These are phyloP conservation scores for Antennarius striatus DNA, from an alignment of 2,113 vertebrate genomes.

Conservation along the genomic window DNA sequence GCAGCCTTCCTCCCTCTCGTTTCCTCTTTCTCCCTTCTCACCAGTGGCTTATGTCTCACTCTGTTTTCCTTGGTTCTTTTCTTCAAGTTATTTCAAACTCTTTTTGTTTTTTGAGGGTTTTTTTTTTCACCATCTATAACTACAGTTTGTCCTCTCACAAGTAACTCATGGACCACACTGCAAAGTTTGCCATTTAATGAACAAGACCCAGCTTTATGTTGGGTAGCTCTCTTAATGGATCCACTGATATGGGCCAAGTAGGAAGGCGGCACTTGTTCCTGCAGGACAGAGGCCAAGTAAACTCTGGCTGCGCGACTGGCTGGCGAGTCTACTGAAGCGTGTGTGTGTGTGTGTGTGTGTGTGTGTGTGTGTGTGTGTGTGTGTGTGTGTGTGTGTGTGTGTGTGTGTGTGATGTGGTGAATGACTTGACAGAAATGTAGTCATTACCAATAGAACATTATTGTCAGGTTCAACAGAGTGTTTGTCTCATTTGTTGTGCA, in stretches of 20 bases:
- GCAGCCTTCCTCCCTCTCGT: slow-evolving; percentile 23
- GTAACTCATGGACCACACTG: neutral
- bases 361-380: slow-evolving; percentile 1
- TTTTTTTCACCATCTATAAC: neutral
- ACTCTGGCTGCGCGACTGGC: slow-evolving; percentile 55
- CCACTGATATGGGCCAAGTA: slow-evolving; percentile 62
- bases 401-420: neutral
- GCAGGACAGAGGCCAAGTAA: slow-evolving; percentile 57
- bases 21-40: slow-evolving; percentile 39
- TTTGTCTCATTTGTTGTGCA: neutral
- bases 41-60: neutral
- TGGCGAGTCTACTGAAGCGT: slow-evolving; percentile 43
- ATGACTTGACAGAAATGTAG: slow-evolving; percentile 52
- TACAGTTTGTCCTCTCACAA: neutral
- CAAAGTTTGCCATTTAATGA: neutral
- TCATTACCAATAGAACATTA: slow-evolving; percentile 54
- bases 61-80: neutral
- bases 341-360: neutral
- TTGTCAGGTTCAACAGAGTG: slow-evolving; percentile 39
- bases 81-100: slow-evolving; percentile 5
- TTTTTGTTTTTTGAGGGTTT: neutral
- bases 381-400: neutral
- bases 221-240: slow-evolving; percentile 51
- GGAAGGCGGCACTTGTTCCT: slow-evolving; percentile 74
- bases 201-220: slow-evolving; percentile 43